phyloP scores from a whole-genome alignment of 2,113 vertebrate genomes.

The Cettia cetti region DNA sequence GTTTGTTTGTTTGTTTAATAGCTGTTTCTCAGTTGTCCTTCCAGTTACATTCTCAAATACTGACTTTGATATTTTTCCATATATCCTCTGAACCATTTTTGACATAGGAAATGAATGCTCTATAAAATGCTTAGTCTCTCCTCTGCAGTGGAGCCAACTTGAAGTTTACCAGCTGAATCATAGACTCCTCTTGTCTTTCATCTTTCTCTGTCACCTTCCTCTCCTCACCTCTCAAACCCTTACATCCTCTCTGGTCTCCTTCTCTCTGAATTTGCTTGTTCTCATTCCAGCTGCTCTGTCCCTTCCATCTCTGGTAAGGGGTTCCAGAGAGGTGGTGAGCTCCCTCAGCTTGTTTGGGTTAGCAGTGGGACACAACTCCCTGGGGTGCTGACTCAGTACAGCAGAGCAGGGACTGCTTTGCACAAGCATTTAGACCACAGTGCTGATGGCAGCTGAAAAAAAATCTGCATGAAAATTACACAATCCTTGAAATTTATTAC shows the following conservation, averaged over 20 bases:
- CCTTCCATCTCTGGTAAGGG: fast-evolving
- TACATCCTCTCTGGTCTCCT: background rate
- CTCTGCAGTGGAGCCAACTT: background rate
- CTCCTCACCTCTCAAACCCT: background rate
- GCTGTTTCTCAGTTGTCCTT: background rate
- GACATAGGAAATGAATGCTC: background rate
- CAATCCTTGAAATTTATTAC: constrained; percentile 32
- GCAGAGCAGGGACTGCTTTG: background rate
- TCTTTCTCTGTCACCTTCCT: background rate
- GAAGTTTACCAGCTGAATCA: background rate
- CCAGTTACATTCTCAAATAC: background rate
- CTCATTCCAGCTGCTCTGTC: background rate
- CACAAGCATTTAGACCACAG: background rate
- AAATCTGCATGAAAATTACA: background rate
- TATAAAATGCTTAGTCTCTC: background rate
- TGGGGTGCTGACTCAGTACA: background rate
- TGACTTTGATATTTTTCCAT: background rate
- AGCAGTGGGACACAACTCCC: background rate
- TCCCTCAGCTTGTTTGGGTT: background rate
- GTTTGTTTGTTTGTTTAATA: background rate
- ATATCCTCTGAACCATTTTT: background rate
- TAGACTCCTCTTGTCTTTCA: background rate
- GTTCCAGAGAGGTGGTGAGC: background rate
- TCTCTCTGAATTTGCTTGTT: background rate
- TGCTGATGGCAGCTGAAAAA: background rate